Conservation (phyloP, 2,888 invertebrate genomes). For the Yponomeuta plumbellus region DNA sequence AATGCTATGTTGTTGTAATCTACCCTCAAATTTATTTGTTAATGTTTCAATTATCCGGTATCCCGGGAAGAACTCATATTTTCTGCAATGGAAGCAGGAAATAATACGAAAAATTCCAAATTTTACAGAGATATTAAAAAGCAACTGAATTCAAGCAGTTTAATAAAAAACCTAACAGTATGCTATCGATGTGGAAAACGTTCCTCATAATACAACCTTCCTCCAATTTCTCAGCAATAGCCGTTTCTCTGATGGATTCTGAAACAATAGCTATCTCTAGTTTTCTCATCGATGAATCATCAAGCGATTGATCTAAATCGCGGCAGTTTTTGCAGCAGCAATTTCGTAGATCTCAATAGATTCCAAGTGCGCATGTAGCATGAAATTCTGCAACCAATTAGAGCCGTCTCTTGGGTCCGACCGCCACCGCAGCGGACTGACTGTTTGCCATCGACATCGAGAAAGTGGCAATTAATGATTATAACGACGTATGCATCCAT, state of each 20-base stretch:
- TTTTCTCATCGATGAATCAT: not conserved
- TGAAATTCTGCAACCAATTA: slow-evolving; percentile 16
- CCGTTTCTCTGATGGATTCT: not conserved
- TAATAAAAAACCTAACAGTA: not conserved
- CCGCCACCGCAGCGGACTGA: slow-evolving; percentile 9
- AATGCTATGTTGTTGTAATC: not conserved
- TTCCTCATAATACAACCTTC: not conserved
- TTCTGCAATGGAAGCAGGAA: too few relatives aligned
- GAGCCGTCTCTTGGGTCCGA: not conserved
- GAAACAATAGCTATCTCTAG: not conserved
- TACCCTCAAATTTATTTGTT: not conserved
- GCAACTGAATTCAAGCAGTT: too few relatives aligned
- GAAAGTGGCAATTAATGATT: slow-evolving; percentile 29
- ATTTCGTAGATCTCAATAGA: slow-evolving; percentile 11
- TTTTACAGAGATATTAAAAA: too few relatives aligned
- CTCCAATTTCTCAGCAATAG: too few relatives aligned
- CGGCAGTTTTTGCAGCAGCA: slow-evolving; percentile 2
- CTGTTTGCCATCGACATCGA: slow-evolving; percentile 18
- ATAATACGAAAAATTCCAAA: too few relatives aligned
- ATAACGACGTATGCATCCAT: slow-evolving; percentile 21
- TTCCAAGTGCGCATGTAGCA: slow-evolving; percentile 9
- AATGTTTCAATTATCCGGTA: not conserved
- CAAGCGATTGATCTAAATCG: not conserved
- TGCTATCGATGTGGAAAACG: not conserved
- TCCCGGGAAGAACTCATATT: too few relatives aligned